Evolutionary conservation across 2,888 invertebrate genomes (phyloP).

Genomic region (Griposia aprilina): DNA sequence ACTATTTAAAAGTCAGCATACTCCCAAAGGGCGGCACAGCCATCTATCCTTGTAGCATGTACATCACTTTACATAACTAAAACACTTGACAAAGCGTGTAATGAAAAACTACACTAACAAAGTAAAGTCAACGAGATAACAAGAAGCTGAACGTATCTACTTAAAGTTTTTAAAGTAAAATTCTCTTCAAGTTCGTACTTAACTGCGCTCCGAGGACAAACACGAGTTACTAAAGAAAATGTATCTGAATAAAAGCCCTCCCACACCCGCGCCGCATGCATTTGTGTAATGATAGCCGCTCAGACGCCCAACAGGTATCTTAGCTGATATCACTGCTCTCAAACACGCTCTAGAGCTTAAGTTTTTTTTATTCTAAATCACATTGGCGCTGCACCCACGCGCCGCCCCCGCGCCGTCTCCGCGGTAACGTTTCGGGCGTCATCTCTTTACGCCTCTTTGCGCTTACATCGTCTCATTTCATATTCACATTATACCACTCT

Average conservation of each 20-base stretch:
- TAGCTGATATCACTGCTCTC: constrained; percentile 59
- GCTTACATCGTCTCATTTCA: constrained; percentile 50
- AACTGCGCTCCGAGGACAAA: constrained; percentile 61
- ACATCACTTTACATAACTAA: constrained; percentile 45
- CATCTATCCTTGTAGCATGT: constrained; percentile 40
- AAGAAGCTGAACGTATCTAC: constrained; percentile 56
- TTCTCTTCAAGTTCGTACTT: constrained; percentile 58
- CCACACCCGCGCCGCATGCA: constrained; percentile 59
- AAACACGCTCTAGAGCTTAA: constrained; percentile 59
- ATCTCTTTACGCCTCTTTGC: constrained; percentile 32
- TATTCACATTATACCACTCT: constrained; percentile 46
- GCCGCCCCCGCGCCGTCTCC: constrained; percentile 9
- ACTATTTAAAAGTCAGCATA: constrained; percentile 31
- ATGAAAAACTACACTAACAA: constrained; percentile 61
- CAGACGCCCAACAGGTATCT: constrained; percentile 70
- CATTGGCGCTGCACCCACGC: constrained; percentile 22
- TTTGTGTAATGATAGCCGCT: constrained; percentile 67
- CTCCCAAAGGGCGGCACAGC: constrained; percentile 30
- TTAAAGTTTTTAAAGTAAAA: constrained; percentile 62
- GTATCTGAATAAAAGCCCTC: constrained; percentile 51
- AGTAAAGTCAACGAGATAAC: constrained; percentile 61
- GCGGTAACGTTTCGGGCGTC: constrained; percentile 28
- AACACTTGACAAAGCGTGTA: constrained; percentile 46
- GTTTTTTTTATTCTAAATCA: constrained; percentile 54
- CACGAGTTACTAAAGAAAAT: constrained; percentile 62